Evolutionary conservation across 2,888 invertebrate genomes (phyloP).

Genomic region (Atethmia centrago): DNA sequence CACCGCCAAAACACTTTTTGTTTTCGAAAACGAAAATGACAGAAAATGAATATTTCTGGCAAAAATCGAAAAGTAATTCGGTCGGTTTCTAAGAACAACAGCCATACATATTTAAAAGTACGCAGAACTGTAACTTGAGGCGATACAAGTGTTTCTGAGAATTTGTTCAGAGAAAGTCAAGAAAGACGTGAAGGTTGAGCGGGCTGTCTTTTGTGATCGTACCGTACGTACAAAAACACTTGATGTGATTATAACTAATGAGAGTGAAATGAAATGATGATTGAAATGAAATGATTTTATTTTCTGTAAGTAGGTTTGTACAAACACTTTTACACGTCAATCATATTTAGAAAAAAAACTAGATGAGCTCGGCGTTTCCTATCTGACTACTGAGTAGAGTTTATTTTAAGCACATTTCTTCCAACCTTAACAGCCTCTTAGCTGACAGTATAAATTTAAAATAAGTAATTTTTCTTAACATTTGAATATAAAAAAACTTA

Average conservation of each 20-base stretch:
- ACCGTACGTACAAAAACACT: not conserved
- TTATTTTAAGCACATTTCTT: not conserved
- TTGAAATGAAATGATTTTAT: too few relatives aligned
- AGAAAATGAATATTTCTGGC: too few relatives aligned
- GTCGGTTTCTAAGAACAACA: not conserved
- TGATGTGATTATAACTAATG: not conserved
- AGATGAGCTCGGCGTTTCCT: too few relatives aligned
- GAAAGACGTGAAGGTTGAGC: not conserved
- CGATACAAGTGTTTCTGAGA: not conserved
- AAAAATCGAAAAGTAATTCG: not conserved
- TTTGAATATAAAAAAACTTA: constrained; percentile 2
- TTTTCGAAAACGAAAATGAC: too few relatives aligned
- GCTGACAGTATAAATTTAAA: not conserved
- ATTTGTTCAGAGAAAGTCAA: too few relatives aligned
- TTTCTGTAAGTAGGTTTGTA: too few relatives aligned
- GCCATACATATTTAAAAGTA: not conserved
- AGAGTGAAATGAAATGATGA: too few relatives aligned
- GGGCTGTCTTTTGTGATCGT: not conserved
- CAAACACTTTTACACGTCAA: too few relatives aligned
- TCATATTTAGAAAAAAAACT: too few relatives aligned
- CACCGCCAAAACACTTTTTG: too few relatives aligned
- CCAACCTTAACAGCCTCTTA: not conserved
- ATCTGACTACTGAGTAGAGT: too few relatives aligned
- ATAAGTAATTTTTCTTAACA: not conserved
- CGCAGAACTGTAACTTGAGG: not conserved